Base-by-base conservation (phyloP, 2,888 invertebrate species). In the Aphidius colemani region DNA sequence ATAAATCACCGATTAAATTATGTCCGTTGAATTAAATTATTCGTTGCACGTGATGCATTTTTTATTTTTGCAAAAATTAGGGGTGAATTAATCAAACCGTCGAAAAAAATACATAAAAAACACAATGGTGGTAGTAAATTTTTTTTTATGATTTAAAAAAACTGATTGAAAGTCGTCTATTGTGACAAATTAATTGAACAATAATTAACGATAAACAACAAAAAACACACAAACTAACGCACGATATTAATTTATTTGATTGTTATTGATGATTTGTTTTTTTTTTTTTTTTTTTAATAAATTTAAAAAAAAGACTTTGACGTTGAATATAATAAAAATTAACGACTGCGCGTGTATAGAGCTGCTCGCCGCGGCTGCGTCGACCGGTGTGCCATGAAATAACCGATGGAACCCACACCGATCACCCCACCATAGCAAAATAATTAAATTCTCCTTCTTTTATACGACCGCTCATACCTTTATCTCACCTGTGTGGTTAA, bases 291-390 rank as follows among this genome's bases (percentile, higher is more conserved):
- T 46, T 49, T 13, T 30, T 13, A 10, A 30, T 10, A 18, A 30
- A 44, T 18, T 30, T 30, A 53, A 53, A 53, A 7, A 10, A 51
- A 13, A 61, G 53, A 45, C 39, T 48, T 59, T 51, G 46, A 50
- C 41, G 51, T 8, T 7, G 39, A 55, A 55, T 44, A 30, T 9
- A 10, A 45, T 1, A 41, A 53, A 56, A 57, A 57, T 57, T 46
- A 46, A 66, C 67, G 69, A 66, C 69, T 67, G 66, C 68, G 69
- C 67, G 68, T 61, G 55, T 56, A 56, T 59, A 65, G 76, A 75
- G 76, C 76, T 53, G 77, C 74, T 77, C 81, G 76, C 71, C 77
- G 80, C 81, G 80, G 74, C 78, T 80, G 81, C 80, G 79, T 78
- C 78, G 77, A 79, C 77, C 78, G 76, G 76, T 81, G 76, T 81